Conservation (phyloP, 2,797 vertebrate species). For the Champsocephalus gunnari region DNA sequence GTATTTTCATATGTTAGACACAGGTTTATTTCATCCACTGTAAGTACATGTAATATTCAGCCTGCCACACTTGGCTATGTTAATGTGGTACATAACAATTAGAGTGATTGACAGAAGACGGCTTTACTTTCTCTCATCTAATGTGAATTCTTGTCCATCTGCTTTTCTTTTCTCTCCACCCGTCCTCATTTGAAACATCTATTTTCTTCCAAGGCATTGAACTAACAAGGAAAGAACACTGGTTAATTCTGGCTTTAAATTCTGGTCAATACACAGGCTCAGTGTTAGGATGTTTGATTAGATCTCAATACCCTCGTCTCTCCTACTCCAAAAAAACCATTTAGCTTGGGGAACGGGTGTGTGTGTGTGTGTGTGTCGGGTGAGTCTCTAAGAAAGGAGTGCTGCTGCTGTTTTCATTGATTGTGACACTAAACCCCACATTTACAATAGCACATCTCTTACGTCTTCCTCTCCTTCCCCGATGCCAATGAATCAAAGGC, state of each 20-base stretch:
- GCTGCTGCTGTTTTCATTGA: conserved; percentile 73
- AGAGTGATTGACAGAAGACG: not conserved
- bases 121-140: not conserved
- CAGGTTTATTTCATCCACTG: conserved; percentile 9
- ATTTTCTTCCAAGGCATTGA: conserved; percentile 55
- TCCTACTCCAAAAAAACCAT: conserved; percentile 60
- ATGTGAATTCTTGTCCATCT: conserved; percentile 9
- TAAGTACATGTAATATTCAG: not conserved
- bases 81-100: not conserved
- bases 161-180: not conserved
- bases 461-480: conserved; percentile 56
- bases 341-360: conserved; percentile 20
- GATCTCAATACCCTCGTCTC: conserved; percentile 69
- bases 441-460: conserved; percentile 72
- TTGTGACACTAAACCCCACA: conserved; percentile 79
- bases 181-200: conserved; percentile 43
- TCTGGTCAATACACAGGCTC: conserved; percentile 71
- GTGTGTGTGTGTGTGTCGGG: conserved; percentile 19
- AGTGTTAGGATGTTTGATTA: conserved; percentile 77
- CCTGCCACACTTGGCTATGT: not conserved
- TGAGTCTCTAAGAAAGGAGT: conserved; percentile 47
- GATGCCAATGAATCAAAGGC: conserved; percentile 79
- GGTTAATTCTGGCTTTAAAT: conserved; percentile 69
- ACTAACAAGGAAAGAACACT: conserved; percentile 57
- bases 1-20: not conserved